Percentiles rank a stretch among this genome's conserved stretches.
These are phyloP conservation scores for Hypomecis punctinalis DNA, from an alignment of 2,888 invertebrate genomes.

Conservation along the genomic window DNA sequence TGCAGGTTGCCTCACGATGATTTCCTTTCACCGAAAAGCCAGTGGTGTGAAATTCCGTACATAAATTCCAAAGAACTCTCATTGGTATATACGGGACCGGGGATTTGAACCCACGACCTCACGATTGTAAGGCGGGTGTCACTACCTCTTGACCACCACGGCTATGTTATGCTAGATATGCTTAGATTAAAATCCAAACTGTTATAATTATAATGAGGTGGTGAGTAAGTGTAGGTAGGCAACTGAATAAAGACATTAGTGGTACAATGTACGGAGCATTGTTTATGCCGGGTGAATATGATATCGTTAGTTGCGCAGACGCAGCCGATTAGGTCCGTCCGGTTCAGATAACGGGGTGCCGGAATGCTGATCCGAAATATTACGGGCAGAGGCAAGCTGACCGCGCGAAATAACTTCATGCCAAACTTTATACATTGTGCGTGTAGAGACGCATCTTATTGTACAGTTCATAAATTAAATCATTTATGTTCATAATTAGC, in stretches of 20 bases:
- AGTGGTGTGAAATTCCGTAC: no score
- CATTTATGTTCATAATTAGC: no score
- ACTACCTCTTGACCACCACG: no score
- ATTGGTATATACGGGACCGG: no score
- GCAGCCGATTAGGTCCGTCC: constrained; percentile 76
- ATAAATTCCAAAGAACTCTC: no score
- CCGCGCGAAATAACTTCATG: constrained; percentile 51
- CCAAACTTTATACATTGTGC: constrained; percentile 17
- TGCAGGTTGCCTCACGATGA: no score
- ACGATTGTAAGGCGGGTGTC: no score
- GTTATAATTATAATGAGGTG: neutral
- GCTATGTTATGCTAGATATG: no score
- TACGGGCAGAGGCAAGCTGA: constrained; percentile 55
- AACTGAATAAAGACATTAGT: constrained; percentile 41
- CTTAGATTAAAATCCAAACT: no score
- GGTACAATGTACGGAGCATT: constrained; percentile 41
- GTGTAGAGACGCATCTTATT: neutral
- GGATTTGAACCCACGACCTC: no score
- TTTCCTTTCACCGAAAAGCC: no score
- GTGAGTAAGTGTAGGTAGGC: constrained; percentile 1
- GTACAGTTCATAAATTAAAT: no score
- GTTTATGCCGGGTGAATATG: constrained; percentile 64
- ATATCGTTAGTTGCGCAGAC: constrained; percentile 72
- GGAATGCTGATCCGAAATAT: constrained; percentile 79
- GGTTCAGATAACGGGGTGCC: constrained; percentile 75